phyloP scores from a whole-genome alignment of 2,797 vertebrate genomes.

The Loris lydekkerianus region DNA sequence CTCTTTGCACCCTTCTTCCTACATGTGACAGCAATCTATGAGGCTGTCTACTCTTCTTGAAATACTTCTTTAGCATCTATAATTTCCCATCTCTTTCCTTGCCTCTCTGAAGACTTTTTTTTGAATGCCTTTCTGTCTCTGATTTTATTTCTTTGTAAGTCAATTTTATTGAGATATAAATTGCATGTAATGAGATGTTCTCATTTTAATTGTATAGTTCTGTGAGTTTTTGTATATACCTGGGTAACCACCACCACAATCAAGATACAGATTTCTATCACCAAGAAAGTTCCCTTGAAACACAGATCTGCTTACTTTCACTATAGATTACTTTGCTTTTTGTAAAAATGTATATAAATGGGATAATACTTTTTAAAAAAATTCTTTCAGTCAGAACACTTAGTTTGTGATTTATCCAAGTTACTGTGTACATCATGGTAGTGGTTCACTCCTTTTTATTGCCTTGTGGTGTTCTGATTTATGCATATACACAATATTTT shows the following conservation, averaged over 20 bases:
- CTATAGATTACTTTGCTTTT: not conserved
- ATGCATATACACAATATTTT: not conserved
- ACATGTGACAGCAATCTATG: not conserved
- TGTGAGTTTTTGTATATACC: not conserved
- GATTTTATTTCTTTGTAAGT: not conserved
- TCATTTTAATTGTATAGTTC: not conserved
- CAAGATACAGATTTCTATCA: not conserved
- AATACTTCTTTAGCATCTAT: not conserved
- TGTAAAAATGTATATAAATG: not conserved
- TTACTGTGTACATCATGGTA: not conserved
- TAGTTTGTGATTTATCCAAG: not conserved
- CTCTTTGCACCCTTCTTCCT: not conserved
- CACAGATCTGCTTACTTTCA: not conserved
- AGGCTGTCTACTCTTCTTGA: not conserved
- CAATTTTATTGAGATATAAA: not conserved
- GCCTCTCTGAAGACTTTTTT: not conserved
- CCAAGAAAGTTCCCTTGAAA: not conserved
- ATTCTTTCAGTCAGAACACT: not conserved
- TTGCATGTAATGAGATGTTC: not conserved
- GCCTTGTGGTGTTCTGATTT: not conserved
- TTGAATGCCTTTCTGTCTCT: not conserved
- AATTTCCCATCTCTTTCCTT: not conserved
- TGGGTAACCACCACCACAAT: not conserved
- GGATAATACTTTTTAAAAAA: not conserved
- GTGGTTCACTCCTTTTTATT: constrained; percentile 25